A percentile compares a stretch with the other conserved stretches of the same genome.
These are phyloP conservation scores for Halocynthia aurantium DNA, from an alignment of 23 tunicate species.

Conservation along the genomic window DNA sequence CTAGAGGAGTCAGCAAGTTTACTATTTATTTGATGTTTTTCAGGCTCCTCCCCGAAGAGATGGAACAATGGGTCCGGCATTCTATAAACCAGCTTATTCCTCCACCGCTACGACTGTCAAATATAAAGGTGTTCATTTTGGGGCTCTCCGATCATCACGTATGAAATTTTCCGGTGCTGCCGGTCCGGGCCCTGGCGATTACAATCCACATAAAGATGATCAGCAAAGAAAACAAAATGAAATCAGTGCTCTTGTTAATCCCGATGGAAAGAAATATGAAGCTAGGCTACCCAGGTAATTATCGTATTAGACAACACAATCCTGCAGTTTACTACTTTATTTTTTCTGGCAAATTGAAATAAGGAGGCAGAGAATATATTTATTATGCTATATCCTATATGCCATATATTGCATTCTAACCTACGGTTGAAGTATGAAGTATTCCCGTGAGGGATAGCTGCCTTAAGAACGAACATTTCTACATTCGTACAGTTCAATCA, in stretches of 20 bases:
- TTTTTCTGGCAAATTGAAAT: too few species aligned
- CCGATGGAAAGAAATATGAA: constrained; percentile 85
- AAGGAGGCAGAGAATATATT: too few species aligned
- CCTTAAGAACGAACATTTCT: too few species aligned
- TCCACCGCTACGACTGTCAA: constrained; percentile 52
- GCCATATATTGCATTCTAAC: too few species aligned
- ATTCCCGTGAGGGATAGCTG: too few species aligned
- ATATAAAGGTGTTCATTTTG: constrained; percentile 87
- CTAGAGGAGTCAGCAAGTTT: not conserved
- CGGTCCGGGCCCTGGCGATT: constrained; percentile 58
- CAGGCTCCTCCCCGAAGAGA: constrained; percentile 82
- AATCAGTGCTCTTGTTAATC: constrained; percentile 54
- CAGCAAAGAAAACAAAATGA: constrained; percentile 34
- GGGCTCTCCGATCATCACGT: constrained; percentile 47
- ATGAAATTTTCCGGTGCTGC: constrained; percentile 57
- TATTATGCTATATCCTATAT: too few species aligned
- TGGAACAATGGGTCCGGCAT: constrained; percentile 81
- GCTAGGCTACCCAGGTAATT: constrained; percentile 69
- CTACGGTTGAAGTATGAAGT: too few species aligned
- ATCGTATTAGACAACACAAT: not conserved
- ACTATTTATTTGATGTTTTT: constrained; percentile 1
- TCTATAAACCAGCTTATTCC: constrained; percentile 38
- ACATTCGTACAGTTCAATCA: too few species aligned
- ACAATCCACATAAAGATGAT: constrained; percentile 41
- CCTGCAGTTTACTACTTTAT: too few species aligned